Percentiles rank a stretch among this genome's conserved stretches.
These are phyloP conservation scores for Oscheius sp. DNA, from an alignment of 2,888 invertebrate genomes.

Conservation along the genomic window DNA sequence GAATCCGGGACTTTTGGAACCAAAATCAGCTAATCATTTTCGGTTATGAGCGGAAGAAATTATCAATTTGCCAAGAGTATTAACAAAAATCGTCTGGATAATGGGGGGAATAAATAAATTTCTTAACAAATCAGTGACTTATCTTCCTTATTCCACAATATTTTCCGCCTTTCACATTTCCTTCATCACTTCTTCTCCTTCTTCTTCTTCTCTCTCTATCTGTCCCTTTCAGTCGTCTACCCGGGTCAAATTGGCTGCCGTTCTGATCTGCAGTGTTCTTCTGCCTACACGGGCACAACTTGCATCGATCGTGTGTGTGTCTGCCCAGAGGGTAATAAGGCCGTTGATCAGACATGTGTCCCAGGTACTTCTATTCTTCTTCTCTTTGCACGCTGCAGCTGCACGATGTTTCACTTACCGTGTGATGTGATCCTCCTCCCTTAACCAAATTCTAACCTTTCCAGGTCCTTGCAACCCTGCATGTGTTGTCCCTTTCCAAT, in stretches of 20 bases:
- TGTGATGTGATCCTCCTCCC: neutral
- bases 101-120: too few relatives aligned
- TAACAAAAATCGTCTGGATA: too few relatives aligned
- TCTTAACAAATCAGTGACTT: too few relatives aligned
- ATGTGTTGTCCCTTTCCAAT: conserved; percentile 22
- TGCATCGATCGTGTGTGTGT: conserved; percentile 70
- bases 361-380: conserved; percentile 56
- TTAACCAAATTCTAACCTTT: conserved; percentile 21
- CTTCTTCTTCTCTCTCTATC: neutral
- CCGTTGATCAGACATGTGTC: conserved; percentile 72
- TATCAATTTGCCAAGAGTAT: too few relatives aligned
- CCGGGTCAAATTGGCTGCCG: conserved; percentile 73
- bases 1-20: too few relatives aligned
- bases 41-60: too few relatives aligned
- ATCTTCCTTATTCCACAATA: too few relatives aligned
- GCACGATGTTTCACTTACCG: conserved; percentile 7
- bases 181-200: neutral
- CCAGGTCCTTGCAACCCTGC: conserved; percentile 36
- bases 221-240: conserved; percentile 69
- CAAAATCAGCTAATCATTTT: too few relatives aligned
- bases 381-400: conserved; percentile 11
- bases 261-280: conserved; percentile 69
- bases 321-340: conserved; percentile 70
- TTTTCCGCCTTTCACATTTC: neutral
- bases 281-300: conserved; percentile 67